phyloP scores from a whole-genome alignment of 2,888 invertebrate species.

The Meteorus cinctellus region DNA sequence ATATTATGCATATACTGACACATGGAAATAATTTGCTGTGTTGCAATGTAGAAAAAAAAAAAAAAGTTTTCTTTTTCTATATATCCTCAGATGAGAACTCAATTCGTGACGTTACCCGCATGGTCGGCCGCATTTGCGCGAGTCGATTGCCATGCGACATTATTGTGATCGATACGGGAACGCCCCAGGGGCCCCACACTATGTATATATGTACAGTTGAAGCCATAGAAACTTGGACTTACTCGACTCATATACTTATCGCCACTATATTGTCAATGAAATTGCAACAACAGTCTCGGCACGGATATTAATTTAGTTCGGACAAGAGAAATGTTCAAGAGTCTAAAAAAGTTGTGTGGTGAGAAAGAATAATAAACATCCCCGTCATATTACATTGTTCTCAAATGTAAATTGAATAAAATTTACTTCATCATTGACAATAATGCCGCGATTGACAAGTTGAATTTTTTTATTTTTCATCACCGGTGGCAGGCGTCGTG shows the following conservation, averaged over 20 bases:
- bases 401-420: neutral
- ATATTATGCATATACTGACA: conserved; percentile 15
- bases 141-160: conserved; percentile 67
- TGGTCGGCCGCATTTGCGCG: conserved; percentile 69
- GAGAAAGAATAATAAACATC: neutral
- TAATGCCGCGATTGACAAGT: conserved; percentile 24
- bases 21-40: conserved; percentile 3
- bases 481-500: neutral
- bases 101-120: conserved; percentile 57
- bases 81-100: conserved; percentile 50
- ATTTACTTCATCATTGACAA: conserved; percentile 17
- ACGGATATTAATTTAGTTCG: neutral
- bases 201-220: conserved; percentile 1
- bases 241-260: conserved; percentile 1
- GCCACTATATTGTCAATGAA: neutral
- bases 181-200: conserved; percentile 50
- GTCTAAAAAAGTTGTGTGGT: neutral
- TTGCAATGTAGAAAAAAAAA: neutral
- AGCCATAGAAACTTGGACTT: neutral
- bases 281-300: conserved; percentile 17
- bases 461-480: conserved; percentile 19
- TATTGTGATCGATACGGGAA: conserved; percentile 64
- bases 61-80: conserved; percentile 6
- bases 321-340: neutral
- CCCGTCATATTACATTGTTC: neutral